Percentiles rank a stretch among this genome's conserved stretches.
phyloP scores from a whole-genome alignment of 2,113 vertebrate genomes.

The cattle (Bos taurus) region DNA sequence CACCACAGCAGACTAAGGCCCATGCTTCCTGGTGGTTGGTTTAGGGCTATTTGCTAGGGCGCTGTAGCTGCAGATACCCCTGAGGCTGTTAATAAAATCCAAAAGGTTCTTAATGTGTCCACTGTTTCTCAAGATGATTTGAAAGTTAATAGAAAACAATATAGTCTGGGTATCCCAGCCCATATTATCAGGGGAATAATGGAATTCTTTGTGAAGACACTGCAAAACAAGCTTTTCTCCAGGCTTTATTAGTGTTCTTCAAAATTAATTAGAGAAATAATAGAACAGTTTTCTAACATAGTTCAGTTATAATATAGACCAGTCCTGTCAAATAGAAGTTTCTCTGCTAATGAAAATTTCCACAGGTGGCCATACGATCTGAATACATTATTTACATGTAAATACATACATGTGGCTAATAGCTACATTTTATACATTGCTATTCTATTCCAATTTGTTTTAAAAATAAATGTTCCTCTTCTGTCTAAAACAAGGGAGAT shows the following conservation, averaged over 20 bases:
- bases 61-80: neutral
- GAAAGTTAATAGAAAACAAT: neutral
- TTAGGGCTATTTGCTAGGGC: neutral
- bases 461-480: neutral
- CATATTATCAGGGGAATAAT: neutral
- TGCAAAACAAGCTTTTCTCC: neutral
- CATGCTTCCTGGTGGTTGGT: neutral
- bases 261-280: neutral
- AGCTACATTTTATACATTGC: conserved; percentile 1
- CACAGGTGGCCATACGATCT: neutral
- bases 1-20: neutral
- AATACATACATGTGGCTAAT: neutral
- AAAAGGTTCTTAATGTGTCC: neutral
- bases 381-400: neutral
- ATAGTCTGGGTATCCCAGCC: neutral
- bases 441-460: neutral
- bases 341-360: neutral
- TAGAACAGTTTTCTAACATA: neutral
- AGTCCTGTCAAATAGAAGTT: neutral
- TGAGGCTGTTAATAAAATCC: neutral
- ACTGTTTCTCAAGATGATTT: neutral
- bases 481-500: neutral
- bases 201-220: neutral
- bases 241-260: neutral
- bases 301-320: neutral